A percentile compares a stretch with the other conserved stretches of the same genome.
Conservation (phyloP, 1,140 invertebrate genomes). For the Penaeus japonicus region DNA sequence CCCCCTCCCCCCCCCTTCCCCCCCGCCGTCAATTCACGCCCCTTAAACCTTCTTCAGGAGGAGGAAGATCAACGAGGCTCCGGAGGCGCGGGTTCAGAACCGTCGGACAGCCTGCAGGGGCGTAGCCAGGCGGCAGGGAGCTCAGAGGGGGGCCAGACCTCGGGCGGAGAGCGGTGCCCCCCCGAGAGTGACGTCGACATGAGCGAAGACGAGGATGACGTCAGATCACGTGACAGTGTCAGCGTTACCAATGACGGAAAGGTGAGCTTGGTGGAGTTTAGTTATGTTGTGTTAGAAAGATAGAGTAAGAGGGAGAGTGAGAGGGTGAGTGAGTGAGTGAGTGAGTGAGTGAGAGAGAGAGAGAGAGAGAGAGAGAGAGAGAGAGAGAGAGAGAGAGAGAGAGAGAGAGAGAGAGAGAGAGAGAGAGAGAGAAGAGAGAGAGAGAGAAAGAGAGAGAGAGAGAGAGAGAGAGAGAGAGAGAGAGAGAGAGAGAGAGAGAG, state of each 20-base stretch:
- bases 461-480: too few relatives aligned
- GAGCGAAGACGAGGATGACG: constrained; percentile 59
- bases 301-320: too few relatives aligned
- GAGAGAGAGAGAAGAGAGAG: too few relatives aligned
- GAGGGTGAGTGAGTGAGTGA: too few relatives aligned
- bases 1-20: neutral
- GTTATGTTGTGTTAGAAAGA: neutral
- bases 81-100: constrained; percentile 29
- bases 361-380: too few relatives aligned
- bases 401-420: too few relatives aligned
- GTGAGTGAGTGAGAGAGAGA: too few relatives aligned
- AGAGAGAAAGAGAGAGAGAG: too few relatives aligned
- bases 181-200: constrained; percentile 59
- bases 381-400: too few relatives aligned
- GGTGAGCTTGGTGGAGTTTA: constrained; percentile 26
- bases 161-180: constrained; percentile 17
- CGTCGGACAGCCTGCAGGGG: constrained; percentile 24
- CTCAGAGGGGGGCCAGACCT: constrained; percentile 37
- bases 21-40: neutral
- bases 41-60: too few relatives aligned
- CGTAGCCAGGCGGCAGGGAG: constrained; percentile 22
- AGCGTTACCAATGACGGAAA: constrained; percentile 44
- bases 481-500: too few relatives aligned
- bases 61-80: constrained; percentile 39
- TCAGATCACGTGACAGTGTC: constrained; percentile 53